These are phyloP conservation scores for Cryptosula pallasiana DNA, from an alignment of 2,888 invertebrate genomes.

Conservation along the genomic window DNA sequence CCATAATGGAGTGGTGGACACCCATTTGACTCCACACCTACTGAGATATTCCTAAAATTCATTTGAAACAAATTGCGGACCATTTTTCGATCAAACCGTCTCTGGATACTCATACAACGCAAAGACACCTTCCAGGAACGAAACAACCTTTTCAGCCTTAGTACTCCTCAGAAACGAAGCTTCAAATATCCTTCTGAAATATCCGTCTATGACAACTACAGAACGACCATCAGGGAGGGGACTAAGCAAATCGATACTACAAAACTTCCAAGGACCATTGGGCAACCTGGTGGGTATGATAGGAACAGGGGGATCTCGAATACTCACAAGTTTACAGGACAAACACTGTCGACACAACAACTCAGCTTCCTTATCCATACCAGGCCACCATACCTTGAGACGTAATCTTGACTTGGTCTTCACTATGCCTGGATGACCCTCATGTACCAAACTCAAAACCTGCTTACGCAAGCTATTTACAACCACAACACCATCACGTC, in stretches of 20 bases:
- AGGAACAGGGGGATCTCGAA: no score
- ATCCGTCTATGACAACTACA: no score
- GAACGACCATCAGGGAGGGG: no score
- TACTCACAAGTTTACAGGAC: no score
- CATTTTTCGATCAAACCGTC: background rate
- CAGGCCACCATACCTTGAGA: background rate
- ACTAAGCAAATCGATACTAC: background rate
- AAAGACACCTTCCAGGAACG: background rate
- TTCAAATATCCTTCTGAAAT: background rate
- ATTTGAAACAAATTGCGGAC: background rate
- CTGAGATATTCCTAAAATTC: background rate
- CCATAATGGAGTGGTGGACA: no score
- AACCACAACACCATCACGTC: background rate
- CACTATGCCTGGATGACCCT: background rate
- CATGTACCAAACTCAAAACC: background rate
- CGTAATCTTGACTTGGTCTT: background rate
- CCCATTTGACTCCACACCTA: no score
- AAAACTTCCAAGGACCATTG: background rate
- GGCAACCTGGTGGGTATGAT: background rate
- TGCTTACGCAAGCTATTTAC: background rate
- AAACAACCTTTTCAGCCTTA: background rate
- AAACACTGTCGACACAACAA: background rate
- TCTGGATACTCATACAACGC: background rate
- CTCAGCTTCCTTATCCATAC: no score
- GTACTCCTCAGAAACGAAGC: background rate